phyloP scores from a whole-genome alignment of 2,797 vertebrate genomes.

The Semaprochilodus insignis region DNA sequence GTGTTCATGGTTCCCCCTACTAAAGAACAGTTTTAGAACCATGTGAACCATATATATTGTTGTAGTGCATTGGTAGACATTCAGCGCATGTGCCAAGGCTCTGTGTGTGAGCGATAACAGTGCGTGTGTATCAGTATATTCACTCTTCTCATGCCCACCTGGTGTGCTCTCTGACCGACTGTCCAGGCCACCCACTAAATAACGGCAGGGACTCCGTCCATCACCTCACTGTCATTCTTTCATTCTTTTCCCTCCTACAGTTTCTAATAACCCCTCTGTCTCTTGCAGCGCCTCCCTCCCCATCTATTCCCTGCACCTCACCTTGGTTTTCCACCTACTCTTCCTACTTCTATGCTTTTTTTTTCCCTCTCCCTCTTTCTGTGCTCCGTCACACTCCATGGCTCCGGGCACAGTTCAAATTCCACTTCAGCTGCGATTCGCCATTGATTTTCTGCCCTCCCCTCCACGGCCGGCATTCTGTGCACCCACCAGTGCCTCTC shows the following conservation, averaged over 20 bases:
- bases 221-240: conserved; percentile 43
- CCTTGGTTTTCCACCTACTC: conserved; percentile 45
- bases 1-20: too few relatives aligned
- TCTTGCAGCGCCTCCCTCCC: background rate
- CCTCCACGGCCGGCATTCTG: conserved; percentile 33
- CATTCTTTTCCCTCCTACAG: conserved; percentile 33
- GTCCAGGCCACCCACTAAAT: background rate
- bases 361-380: background rate
- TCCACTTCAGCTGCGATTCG: conserved; percentile 79
- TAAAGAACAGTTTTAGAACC: too few relatives aligned
- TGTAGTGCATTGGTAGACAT: background rate
- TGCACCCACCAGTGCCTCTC: conserved; percentile 24
- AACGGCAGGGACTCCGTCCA: conserved; percentile 1
- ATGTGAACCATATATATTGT: too few relatives aligned
- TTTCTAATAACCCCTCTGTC: conserved; percentile 21
- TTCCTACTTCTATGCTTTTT: conserved; percentile 14
- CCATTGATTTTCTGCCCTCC: conserved; percentile 77
- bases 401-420: conserved; percentile 72
- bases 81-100: background rate
- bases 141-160: background rate
- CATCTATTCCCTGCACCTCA: background rate
- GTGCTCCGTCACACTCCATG: conserved; percentile 69
- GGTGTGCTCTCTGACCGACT: background rate
- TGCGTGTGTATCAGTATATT: background rate
- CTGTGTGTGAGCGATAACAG: background rate